Evolutionary conservation across 2,888 invertebrate genomes (phyloP).

Genomic region (Stegana nigrithorax): DNA sequence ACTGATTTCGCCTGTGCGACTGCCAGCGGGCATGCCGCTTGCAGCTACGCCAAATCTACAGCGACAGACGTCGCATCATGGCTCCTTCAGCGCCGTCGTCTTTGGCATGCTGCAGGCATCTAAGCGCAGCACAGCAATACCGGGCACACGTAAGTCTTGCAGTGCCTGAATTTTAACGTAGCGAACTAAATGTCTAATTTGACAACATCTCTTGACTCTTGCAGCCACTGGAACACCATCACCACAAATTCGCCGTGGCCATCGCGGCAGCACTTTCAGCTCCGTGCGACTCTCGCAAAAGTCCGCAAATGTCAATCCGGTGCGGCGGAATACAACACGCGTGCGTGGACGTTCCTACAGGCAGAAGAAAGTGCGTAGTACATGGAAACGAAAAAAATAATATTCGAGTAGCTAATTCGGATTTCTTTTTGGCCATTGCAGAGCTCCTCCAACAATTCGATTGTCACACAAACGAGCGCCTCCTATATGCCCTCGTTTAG

Average conservation of each 20-base stretch:
- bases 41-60: slow-evolving; percentile 73
- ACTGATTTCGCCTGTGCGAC: slow-evolving; percentile 62
- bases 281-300: slow-evolving; percentile 72
- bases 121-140: slow-evolving; percentile 65
- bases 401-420: background rate
- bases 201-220: background rate
- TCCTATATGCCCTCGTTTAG: slow-evolving; percentile 65
- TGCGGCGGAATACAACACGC: slow-evolving; percentile 72
- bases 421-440: slow-evolving; percentile 29
- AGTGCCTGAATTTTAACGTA: no score
- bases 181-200: background rate
- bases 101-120: slow-evolving; percentile 88
- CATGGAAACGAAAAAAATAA: background rate
- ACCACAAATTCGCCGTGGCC: slow-evolving; percentile 66
- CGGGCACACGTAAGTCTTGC: slow-evolving; percentile 64
- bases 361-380: slow-evolving; percentile 63
- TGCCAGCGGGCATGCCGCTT: slow-evolving; percentile 68
- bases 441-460: slow-evolving; percentile 67
- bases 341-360: slow-evolving; percentile 68
- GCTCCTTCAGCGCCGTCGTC: slow-evolving; percentile 87
- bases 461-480: slow-evolving; percentile 63
- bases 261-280: slow-evolving; percentile 70
- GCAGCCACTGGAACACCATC: slow-evolving; percentile 68
- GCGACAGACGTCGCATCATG: slow-evolving; percentile 78
- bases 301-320: slow-evolving; percentile 68